phyloP scores from a whole-genome alignment of 2,113 vertebrate genomes.

The Paralichthys olivaceus region DNA sequence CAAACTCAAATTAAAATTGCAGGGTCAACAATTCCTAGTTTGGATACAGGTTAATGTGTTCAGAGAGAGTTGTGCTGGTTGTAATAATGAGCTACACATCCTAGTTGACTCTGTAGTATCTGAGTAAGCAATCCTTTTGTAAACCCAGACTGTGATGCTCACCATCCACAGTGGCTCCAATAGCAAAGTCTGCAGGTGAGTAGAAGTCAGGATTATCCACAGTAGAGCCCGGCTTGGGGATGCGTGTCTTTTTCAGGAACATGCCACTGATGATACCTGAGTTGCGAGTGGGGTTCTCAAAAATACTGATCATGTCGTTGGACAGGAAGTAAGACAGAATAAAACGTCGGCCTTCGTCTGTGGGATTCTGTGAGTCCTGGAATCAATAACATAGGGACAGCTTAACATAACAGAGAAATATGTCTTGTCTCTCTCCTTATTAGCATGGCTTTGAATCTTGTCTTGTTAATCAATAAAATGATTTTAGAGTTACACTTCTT shows the following conservation, averaged over 20 bases:
- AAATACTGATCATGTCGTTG: conserved; percentile 90
- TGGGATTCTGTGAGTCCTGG: conserved; percentile 88
- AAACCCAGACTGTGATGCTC: conserved; percentile 23
- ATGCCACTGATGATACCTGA: conserved; percentile 90
- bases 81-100: too few relatives aligned
- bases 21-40: neutral
- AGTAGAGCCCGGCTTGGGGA: conserved; percentile 85
- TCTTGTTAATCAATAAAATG: too few relatives aligned
- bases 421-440: too few relatives aligned
- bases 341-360: conserved; percentile 86
- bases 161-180: conserved; percentile 91
- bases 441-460: neutral
- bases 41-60: neutral
- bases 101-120: neutral
- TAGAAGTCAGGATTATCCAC: conserved; percentile 87
- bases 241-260: conserved; percentile 85
- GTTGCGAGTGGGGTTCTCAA: conserved; percentile 86
- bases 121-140: neutral
- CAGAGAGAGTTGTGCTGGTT: too few relatives aligned
- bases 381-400: neutral
- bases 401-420: neutral
- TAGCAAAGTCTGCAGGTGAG: conserved; percentile 87
- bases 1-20: too few relatives aligned
- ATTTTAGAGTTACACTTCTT: too few relatives aligned
- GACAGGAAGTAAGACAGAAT: conserved; percentile 90